A percentile compares a stretch with the other conserved stretches of the same genome.
Evolutionary conservation across 1,140 invertebrate species (phyloP).

Genomic region (Oreohelix idahoensis): DNA sequence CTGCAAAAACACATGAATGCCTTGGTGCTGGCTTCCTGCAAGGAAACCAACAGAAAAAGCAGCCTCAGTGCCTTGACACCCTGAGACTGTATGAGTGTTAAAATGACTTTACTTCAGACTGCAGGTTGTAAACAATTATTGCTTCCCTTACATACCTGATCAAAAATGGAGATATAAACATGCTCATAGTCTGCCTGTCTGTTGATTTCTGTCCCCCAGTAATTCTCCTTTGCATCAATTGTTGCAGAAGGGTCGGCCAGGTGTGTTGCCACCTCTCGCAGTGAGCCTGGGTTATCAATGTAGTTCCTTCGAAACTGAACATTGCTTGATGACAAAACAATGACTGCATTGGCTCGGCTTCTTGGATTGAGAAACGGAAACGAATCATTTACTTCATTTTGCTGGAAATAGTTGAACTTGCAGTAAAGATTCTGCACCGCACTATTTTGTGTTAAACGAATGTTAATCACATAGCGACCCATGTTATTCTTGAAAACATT

Average conservation of each 20-base stretch:
- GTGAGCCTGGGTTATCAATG: constrained; percentile 89
- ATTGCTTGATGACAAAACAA: constrained; percentile 89
- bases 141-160: constrained; percentile 46
- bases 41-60: neutral
- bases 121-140: no score
- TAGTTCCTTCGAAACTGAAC: constrained; percentile 92
- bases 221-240: constrained; percentile 96
- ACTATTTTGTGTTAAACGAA: constrained; percentile 90
- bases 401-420: constrained; percentile 88
- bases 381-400: constrained; percentile 90
- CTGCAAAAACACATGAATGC: no score
- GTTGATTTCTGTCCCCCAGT: constrained; percentile 81
- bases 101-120: no score
- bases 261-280: constrained; percentile 95
- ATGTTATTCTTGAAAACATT: constrained; percentile 91
- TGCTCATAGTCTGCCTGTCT: constrained; percentile 47
- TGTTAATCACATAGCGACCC: constrained; percentile 88
- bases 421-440: constrained; percentile 86
- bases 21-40: no score
- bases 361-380: constrained; percentile 83
- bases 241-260: constrained; percentile 92
- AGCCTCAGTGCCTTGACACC: neutral
- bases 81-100: no score
- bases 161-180: constrained; percentile 67
- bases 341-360: constrained; percentile 88